Evolutionary conservation across 2,113 vertebrate genomes (phyloP).

Genomic region (Irena cyanogastra): DNA sequence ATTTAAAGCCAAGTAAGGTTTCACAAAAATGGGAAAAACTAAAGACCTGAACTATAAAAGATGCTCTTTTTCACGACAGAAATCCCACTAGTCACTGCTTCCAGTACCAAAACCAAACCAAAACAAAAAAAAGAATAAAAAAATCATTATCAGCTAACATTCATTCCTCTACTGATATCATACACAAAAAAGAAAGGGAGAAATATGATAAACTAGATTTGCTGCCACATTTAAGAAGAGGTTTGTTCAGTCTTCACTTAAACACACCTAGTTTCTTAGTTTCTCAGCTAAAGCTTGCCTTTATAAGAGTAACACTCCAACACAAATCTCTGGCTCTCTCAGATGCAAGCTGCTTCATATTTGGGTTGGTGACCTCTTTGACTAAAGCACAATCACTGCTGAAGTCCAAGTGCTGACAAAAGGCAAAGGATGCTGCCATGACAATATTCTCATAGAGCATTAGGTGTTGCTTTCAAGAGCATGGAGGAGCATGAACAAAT

Average conservation of each 20-base stretch:
- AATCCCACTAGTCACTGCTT: neutral
- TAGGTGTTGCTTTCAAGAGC: neutral
- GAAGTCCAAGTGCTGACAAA: neutral
- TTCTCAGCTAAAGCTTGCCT: neutral
- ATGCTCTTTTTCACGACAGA: neutral
- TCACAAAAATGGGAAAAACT: neutral
- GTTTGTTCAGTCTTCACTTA: neutral
- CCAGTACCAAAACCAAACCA: neutral
- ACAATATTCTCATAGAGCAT: neutral
- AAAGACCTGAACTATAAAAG: neutral
- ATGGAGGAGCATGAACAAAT: neutral
- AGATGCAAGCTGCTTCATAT: neutral
- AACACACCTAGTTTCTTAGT: neutral
- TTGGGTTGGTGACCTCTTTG: neutral
- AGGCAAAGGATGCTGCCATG: neutral
- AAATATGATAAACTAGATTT: fast-evolving
- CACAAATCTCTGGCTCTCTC: neutral
- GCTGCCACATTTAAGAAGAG: neutral
- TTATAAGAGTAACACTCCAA: neutral
- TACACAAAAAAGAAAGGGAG: neutral
- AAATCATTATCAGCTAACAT: neutral
- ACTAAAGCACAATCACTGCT: neutral
- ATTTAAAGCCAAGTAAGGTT: neutral
- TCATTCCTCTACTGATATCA: neutral
- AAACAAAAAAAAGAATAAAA: neutral